Evolutionary conservation across 2,888 invertebrate species (phyloP).

Genomic region (Caradrina clavipalpis): DNA sequence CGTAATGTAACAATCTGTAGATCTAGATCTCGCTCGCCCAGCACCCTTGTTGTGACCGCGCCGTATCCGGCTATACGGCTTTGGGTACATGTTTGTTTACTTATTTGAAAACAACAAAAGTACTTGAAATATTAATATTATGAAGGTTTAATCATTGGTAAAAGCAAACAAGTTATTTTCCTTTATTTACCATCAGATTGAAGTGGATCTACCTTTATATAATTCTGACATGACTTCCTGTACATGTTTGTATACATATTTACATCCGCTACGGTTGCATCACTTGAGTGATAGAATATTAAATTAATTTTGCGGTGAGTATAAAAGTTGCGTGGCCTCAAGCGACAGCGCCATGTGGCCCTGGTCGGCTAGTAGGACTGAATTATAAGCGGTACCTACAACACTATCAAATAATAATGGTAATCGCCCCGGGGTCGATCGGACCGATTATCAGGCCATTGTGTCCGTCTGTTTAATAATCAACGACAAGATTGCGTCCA

Average conservation of each 20-base stretch:
- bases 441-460: slow-evolving; percentile 74
- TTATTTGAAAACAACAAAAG: slow-evolving; percentile 17
- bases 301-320: slow-evolving; percentile 86
- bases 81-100: slow-evolving; percentile 31
- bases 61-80: slow-evolving; percentile 41
- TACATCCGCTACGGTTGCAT: slow-evolving; percentile 61
- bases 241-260: slow-evolving; percentile 31
- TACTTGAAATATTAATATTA: neutral
- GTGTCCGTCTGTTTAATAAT: slow-evolving; percentile 69
- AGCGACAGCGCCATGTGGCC: slow-evolving; percentile 84
- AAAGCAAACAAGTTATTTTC: neutral
- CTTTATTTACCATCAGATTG: neutral
- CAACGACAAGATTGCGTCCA: slow-evolving; percentile 68
- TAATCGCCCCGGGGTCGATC: slow-evolving; percentile 72
- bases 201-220: neutral
- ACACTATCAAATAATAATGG: slow-evolving; percentile 76
- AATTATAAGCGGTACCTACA: slow-evolving; percentile 67
- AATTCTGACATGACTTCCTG: slow-evolving; percentile 20
- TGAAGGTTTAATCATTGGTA: neutral
- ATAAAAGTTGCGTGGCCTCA: slow-evolving; percentile 77
- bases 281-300: slow-evolving; percentile 77
- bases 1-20: slow-evolving; percentile 82
- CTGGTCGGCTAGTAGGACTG: slow-evolving; percentile 66
- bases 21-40: slow-evolving; percentile 80
- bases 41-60: slow-evolving; percentile 61